phyloP scores from a whole-genome alignment of 2,113 vertebrate species.

The Leucopsar rothschildi region DNA sequence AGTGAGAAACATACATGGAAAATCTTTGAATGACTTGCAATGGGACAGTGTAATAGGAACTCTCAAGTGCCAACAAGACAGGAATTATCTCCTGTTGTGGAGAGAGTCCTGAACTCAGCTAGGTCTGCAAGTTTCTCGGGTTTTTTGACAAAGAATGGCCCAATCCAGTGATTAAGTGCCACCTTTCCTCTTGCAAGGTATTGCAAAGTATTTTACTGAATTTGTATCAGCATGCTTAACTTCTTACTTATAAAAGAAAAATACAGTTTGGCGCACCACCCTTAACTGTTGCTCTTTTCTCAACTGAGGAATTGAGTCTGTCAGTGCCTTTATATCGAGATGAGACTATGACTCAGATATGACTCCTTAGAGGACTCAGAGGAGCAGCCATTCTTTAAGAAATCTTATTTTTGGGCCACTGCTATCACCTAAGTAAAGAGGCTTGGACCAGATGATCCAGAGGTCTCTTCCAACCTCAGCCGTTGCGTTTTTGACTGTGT shows the following conservation, averaged over 20 bases:
- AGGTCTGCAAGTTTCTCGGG: rapidly evolving
- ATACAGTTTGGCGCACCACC: neutral
- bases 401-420: neutral
- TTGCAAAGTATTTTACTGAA: neutral
- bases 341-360: neutral
- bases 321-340: neutral
- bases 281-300: neutral
- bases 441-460: neutral
- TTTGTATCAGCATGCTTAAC: neutral
- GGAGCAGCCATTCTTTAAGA: neutral
- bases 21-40: neutral
- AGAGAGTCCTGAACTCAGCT: neutral
- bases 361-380: neutral
- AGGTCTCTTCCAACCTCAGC: neutral
- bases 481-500: neutral
- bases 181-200: neutral
- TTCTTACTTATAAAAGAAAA: neutral
- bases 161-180: neutral
- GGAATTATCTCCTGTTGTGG: neutral
- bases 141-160: neutral
- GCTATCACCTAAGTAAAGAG: neutral
- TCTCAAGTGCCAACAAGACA: neutral
- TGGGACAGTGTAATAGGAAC: neutral
- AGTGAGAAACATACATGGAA: neutral
- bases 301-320: neutral